Evolutionary conservation across 2,888 invertebrate genomes (phyloP).

Genomic region (Myopa testacea): DNA sequence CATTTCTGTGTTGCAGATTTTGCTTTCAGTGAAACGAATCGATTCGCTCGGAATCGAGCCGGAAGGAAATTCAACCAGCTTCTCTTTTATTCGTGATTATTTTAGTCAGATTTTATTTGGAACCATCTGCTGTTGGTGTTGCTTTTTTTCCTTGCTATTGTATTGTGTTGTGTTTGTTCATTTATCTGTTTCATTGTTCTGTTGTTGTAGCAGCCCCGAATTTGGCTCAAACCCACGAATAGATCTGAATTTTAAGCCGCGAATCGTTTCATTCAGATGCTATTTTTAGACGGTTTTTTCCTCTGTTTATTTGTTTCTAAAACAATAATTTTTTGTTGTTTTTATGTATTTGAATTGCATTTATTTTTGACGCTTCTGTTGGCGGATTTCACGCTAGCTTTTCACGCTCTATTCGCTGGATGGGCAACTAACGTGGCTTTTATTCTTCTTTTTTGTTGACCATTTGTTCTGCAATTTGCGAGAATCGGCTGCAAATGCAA

Average conservation of each 20-base stretch:
- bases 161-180: neutral
- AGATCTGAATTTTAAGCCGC: too few relatives aligned
- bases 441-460: constrained; percentile 20
- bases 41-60: neutral
- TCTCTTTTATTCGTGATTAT: constrained; percentile 2
- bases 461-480: constrained; percentile 35
- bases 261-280: too few relatives aligned
- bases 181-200: constrained; percentile 6
- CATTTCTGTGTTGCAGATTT: constrained; percentile 29
- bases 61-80: too few relatives aligned
- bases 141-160: constrained; percentile 4
- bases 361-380: constrained; percentile 23
- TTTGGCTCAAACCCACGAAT: constrained; percentile 9
- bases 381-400: constrained; percentile 43
- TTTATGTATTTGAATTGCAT: neutral
- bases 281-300: neutral
- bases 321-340: neutral
- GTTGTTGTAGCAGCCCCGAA: constrained; percentile 13
- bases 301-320: neutral
- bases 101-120: constrained; percentile 34
- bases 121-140: neutral
- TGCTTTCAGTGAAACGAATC: constrained; percentile 13
- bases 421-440: constrained; percentile 19
- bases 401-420: constrained; percentile 43
- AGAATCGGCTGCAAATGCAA: constrained; percentile 18